Conservation (phyloP, 2,113 vertebrate genomes). For the Neofelis nebulosa region DNA sequence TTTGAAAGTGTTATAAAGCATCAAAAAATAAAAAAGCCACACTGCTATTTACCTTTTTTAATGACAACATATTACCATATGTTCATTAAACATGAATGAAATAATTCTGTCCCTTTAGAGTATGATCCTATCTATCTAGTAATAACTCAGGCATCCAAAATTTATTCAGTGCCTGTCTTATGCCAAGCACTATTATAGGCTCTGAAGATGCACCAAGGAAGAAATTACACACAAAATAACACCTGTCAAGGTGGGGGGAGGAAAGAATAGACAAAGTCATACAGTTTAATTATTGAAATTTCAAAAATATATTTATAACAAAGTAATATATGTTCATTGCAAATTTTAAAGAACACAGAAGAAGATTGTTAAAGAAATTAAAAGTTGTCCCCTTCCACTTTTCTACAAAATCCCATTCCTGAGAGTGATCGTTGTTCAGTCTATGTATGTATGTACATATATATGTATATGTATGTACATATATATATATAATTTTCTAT, state of each 20-base stretch:
- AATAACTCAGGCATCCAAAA: not conserved
- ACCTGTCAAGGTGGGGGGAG: not conserved
- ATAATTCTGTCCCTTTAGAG: not conserved
- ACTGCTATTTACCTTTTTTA: not conserved
- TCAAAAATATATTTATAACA: not conserved
- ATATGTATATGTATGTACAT: not conserved
- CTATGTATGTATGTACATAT: not conserved
- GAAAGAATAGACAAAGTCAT: not conserved
- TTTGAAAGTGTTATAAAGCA: not conserved
- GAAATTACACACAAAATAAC: not conserved
- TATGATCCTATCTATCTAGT: not conserved
- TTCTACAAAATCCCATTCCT: not conserved
- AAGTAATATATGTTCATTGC: not conserved
- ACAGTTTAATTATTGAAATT: not conserved
- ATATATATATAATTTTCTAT: not conserved
- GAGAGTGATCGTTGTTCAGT: not conserved
- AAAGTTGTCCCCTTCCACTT: not conserved
- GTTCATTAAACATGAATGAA: not conserved
- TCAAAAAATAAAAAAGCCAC: not conserved
- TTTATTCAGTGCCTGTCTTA: not conserved
- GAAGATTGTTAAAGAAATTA: not conserved
- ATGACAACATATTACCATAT: not conserved
- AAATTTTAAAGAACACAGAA: not conserved
- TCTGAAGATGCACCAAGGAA: not conserved
- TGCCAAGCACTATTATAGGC: not conserved